Conservation (phyloP, 2,113 vertebrate species). For the Cyphomyrus discorhynchus region DNA sequence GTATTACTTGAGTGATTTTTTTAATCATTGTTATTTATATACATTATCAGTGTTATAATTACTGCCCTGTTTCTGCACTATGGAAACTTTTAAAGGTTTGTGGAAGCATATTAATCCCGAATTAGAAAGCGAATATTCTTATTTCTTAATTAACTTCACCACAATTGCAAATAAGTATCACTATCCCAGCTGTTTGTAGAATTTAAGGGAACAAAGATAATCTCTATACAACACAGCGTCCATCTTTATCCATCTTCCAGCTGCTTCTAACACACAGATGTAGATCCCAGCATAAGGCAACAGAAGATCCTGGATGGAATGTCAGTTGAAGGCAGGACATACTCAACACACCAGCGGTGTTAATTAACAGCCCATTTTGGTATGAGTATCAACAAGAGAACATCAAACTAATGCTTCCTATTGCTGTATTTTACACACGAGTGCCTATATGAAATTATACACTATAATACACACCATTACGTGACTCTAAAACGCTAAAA, state of each 20-base stretch:
- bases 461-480: not conserved
- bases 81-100: not conserved
- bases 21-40: not conserved
- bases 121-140: not conserved
- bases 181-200: not conserved
- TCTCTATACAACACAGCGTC: not conserved
- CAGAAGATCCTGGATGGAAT: not conserved
- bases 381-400: not conserved
- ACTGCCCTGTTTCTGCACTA: not conserved
- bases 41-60: not conserved
- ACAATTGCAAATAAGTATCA: not conserved
- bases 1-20: not conserved
- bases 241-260: not conserved
- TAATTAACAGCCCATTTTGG: not conserved
- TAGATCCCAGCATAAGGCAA: not conserved
- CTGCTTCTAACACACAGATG: not conserved
- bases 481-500: not conserved
- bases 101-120: not conserved
- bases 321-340: not conserved
- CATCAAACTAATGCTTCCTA: not conserved
- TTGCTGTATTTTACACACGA: not conserved
- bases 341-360: not conserved
- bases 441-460: not conserved
- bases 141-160: not conserved
- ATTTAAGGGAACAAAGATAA: not conserved